These are phyloP conservation scores for Agrilus planipennis DNA, from an alignment of 1,140 invertebrate species.

Conservation along the genomic window DNA sequence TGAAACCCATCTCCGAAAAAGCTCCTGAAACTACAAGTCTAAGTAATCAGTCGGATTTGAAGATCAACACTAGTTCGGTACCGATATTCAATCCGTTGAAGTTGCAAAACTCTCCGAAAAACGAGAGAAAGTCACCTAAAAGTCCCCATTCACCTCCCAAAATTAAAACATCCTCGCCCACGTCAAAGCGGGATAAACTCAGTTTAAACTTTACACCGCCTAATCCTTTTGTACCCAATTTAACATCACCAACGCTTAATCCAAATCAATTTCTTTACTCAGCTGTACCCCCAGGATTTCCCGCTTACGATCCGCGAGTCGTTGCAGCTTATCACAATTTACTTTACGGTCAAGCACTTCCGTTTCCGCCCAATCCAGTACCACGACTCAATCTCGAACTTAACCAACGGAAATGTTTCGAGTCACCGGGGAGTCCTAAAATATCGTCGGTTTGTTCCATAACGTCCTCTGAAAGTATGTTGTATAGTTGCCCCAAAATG, in stretches of 20 bases:
- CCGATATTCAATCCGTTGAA: constrained; percentile 32
- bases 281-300: constrained; percentile 34
- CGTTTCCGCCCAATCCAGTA: constrained; percentile 13
- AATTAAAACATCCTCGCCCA: constrained; percentile 14
- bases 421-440: constrained; percentile 14
- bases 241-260: constrained; percentile 37
- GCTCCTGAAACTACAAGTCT: constrained; percentile 36
- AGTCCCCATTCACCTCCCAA: constrained; percentile 27
- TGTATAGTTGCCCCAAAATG: neutral
- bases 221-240: constrained; percentile 42
- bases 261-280: constrained; percentile 41
- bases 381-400: constrained; percentile 13
- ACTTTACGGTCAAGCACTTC: constrained; percentile 22
- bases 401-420: constrained; percentile 19
- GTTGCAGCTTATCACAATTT: constrained; percentile 29
- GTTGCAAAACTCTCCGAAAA: constrained; percentile 26
- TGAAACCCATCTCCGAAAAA: constrained; percentile 42
- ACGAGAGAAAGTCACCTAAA: constrained; percentile 27
- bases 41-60: constrained; percentile 29
- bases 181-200: constrained; percentile 21
- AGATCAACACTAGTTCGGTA: constrained; percentile 28
- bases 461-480: too few relatives aligned
- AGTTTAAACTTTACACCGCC: constrained; percentile 32
- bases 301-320: constrained; percentile 28
- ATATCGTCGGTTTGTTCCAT: constrained; percentile 1